These are phyloP conservation scores for Luperina testacea DNA, from an alignment of 2,888 invertebrate genomes.

Conservation along the genomic window DNA sequence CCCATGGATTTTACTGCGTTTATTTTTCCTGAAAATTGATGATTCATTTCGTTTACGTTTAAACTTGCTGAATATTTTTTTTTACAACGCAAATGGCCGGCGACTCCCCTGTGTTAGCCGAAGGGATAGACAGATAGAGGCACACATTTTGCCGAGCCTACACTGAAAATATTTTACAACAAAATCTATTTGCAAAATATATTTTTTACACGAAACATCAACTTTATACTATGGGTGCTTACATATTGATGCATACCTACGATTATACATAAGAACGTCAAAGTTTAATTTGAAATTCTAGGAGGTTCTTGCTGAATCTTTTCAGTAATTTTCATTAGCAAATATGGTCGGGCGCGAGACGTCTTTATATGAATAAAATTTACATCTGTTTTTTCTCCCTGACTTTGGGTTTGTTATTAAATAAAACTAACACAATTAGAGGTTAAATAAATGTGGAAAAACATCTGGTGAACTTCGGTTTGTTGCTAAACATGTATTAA, in stretches of 20 bases:
- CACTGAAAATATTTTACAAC: background rate
- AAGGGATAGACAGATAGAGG: background rate
- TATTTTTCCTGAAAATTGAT: background rate
- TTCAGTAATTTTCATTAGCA: slow-evolving; percentile 75
- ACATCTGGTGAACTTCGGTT: slow-evolving; percentile 30
- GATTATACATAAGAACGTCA: background rate
- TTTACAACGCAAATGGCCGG: background rate
- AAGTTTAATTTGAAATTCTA: slow-evolving; percentile 63
- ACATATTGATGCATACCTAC: background rate
- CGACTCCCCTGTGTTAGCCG: background rate
- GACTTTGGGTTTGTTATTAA: slow-evolving; percentile 62
- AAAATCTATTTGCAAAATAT: slow-evolving; percentile 2
- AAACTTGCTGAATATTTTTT: background rate
- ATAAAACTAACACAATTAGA: slow-evolving; percentile 59
- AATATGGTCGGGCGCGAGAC: slow-evolving; percentile 69
- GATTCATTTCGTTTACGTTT: background rate
- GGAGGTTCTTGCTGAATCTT: slow-evolving; percentile 67
- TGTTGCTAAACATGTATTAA: background rate
- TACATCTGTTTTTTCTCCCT: slow-evolving; percentile 72
- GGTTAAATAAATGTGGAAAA: slow-evolving; percentile 40
- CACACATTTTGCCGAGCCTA: background rate
- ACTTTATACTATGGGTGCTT: too few relatives aligned
- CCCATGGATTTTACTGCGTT: background rate
- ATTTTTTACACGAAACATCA: background rate
- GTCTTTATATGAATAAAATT: slow-evolving; percentile 77